Percentiles rank a stretch among this genome's conserved stretches.
Evolutionary conservation across 23 tunicate species (phyloP).

Genomic region (Botrylloides violaceus): DNA sequence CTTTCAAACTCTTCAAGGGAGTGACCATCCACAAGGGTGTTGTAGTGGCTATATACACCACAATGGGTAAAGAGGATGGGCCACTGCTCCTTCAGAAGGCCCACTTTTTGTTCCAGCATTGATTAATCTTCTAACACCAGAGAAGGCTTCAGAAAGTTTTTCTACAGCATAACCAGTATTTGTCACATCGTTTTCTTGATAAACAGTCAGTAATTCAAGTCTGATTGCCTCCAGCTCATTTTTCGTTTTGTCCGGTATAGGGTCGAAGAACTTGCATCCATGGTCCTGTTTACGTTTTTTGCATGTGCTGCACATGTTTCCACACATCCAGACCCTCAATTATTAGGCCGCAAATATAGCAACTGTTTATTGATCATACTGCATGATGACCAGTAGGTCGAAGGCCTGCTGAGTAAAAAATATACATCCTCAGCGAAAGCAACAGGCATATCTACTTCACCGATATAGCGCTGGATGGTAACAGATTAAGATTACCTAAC

Average conservation of each 20-base stretch:
- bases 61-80: neutral
- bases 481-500: too few species aligned
- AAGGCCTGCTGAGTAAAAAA: too few species aligned
- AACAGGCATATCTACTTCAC: too few species aligned
- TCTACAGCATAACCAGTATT: neutral
- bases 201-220: neutral
- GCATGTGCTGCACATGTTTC: neutral
- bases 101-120: neutral
- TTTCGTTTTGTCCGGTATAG: neutral
- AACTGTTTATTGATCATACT: too few species aligned
- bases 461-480: too few species aligned
- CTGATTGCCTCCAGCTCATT: neutral
- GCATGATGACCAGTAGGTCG: too few species aligned
- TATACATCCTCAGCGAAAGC: too few species aligned
- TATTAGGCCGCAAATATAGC: too few species aligned
- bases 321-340: too few species aligned
- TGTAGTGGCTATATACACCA: neutral
- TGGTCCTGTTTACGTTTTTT: neutral
- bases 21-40: neutral
- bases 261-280: neutral
- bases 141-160: neutral
- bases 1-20: neutral
- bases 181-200: neutral
- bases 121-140: neutral
- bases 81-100: neutral